Conservation (phyloP, 2,797 vertebrate genomes). For the Crypturellus tataupa region DNA sequence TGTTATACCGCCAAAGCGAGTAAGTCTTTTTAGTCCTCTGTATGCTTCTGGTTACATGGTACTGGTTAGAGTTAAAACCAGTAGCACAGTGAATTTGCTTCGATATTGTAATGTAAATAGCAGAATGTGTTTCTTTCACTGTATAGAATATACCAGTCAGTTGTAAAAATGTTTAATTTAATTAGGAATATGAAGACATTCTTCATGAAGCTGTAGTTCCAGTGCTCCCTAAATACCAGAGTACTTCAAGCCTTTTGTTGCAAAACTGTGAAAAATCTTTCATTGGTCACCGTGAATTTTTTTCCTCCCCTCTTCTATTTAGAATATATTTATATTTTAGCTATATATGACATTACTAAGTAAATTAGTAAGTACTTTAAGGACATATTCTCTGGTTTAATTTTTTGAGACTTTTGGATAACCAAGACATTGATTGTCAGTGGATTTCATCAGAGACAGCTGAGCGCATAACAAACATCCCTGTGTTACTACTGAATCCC, state of each 20-base stretch:
- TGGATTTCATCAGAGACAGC: background rate
- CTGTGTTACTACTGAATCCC: background rate
- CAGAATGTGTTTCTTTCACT: background rate
- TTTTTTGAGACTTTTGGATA: background rate
- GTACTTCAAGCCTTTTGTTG: rapidly evolving
- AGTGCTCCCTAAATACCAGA: background rate
- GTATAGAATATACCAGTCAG: rapidly evolving
- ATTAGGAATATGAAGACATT: background rate
- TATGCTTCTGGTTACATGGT: rapidly evolving
- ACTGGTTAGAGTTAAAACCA: background rate
- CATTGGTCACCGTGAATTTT: background rate
- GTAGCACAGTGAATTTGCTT: background rate
- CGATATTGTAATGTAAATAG: background rate
- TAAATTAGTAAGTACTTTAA: background rate
- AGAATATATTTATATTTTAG: background rate
- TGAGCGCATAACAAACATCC: background rate
- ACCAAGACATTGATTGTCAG: rapidly evolving
- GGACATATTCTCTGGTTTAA: background rate
- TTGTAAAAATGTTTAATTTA: background rate
- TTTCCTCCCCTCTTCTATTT: background rate
- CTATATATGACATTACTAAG: background rate
- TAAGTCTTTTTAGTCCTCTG: background rate
- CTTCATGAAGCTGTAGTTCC: background rate
- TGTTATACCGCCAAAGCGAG: rapidly evolving
- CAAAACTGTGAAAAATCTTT: background rate